These are phyloP conservation scores for Scomber japonicus DNA, from an alignment of 2,113 vertebrate genomes.

Conservation along the genomic window DNA sequence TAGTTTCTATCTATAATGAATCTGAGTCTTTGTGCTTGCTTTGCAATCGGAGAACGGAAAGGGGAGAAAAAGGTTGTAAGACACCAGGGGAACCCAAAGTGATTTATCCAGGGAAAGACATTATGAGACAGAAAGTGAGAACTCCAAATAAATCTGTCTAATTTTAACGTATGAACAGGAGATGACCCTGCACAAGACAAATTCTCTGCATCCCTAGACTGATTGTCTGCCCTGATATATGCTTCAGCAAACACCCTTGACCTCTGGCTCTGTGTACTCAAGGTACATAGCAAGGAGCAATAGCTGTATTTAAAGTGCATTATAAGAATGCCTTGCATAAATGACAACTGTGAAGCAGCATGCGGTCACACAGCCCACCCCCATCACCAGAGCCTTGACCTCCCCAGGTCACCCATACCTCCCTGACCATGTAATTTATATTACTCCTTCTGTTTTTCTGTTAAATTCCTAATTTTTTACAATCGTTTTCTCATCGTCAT, in stretches of 20 bases:
- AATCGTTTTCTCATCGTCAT: background rate
- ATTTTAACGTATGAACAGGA: slow-evolving; percentile 59
- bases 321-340: slow-evolving; percentile 51
- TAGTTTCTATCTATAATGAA: slow-evolving; percentile 2
- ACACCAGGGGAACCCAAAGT: slow-evolving; percentile 12
- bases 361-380: background rate
- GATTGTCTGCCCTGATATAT: slow-evolving; percentile 52
- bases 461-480: slow-evolving; percentile 20
- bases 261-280: slow-evolving; percentile 45
- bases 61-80: background rate
- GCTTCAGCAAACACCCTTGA: slow-evolving; percentile 57
- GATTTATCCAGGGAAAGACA: slow-evolving; percentile 60
- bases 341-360: slow-evolving; percentile 33
- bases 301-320: slow-evolving; percentile 51
- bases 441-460: background rate
- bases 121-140: slow-evolving; percentile 49
- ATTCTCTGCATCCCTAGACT: slow-evolving; percentile 18
- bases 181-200: slow-evolving; percentile 43
- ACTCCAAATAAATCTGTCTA: slow-evolving; percentile 66
- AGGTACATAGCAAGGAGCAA: slow-evolving; percentile 19
- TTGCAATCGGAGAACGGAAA: background rate
- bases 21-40: background rate
- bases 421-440: slow-evolving; percentile 11
- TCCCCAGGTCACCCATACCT: slow-evolving; percentile 25
- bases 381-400: slow-evolving; percentile 10